Evolutionary conservation across 2,888 invertebrate species (phyloP), one percentile per base, ranked within the genome.

Genomic region (Anaspis maculata): DNA sequence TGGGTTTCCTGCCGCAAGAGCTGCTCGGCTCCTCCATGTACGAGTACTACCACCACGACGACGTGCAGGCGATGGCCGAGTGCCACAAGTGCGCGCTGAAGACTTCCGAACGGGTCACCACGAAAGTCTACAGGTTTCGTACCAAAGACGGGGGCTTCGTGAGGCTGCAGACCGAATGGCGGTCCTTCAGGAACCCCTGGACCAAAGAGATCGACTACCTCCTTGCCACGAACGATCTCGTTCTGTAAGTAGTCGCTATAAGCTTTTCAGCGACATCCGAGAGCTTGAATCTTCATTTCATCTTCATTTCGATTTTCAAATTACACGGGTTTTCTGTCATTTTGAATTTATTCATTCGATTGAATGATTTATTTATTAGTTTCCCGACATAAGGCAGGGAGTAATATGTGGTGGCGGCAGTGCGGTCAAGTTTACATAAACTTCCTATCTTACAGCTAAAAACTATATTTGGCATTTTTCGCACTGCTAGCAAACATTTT

Each of bases 1-100:
- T 92, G 38, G 94, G 94, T 2, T 94, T 85, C 68, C 70, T 95
- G 34, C 92, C 94, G 1, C 94, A 95, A 68, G 94, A 95, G 69
- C 68, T 95, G 27, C 67, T 92, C 13, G 92, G 92, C 21, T 88
- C 90, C 7, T 90, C 89, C 49, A 81, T 92, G 71, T 94, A 94
- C 62, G 94, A 94, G 66, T 90, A 91, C 67, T 88, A 86, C 56
- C 79, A 84, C 52, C 82, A 80, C 34, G 82, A 84, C 23, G 90
- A 90, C 59, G 78, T 91, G 39, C 72, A 77, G 3, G 72, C 75
- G 0, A 72, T 94, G 41, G 86, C 89, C 9, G 83, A 87, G 46
- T 77, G 83, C 36, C 94, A 94, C 67, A 85, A 87, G 69, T 70
- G 77, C 46, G 84, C 83, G 0, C 67, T 90, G 28, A 73, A 83